phyloP scores from a whole-genome alignment of 2,113 vertebrate species.

The Rhinoderma darwinii region DNA sequence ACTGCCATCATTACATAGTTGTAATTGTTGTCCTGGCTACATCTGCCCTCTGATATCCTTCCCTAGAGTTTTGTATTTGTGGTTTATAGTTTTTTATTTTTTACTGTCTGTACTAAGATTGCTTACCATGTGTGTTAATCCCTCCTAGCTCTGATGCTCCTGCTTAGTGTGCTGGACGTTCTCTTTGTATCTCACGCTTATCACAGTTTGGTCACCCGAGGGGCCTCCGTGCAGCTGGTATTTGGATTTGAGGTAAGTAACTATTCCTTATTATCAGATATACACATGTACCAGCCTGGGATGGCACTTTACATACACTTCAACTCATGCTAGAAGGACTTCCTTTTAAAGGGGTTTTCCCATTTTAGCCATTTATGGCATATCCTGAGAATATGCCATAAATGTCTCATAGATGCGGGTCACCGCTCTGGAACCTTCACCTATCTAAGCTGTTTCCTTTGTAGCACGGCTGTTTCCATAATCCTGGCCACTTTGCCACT shows the following conservation, averaged over 20 bases:
- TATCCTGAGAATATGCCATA: too few species aligned
- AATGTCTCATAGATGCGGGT: too few species aligned
- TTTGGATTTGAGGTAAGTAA: conserved; percentile 91
- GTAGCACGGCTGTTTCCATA: too few species aligned
- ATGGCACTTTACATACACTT: too few species aligned
- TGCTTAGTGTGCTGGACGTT: conserved; percentile 87
- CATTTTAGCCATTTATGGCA: too few species aligned
- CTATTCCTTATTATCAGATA: neutral
- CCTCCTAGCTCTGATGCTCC: conserved; percentile 81
- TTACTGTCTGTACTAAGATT: neutral
- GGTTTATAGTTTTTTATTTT: neutral
- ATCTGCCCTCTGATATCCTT: neutral
- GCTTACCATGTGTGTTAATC: neutral
- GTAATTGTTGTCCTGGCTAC: neutral
- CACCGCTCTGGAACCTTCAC: too few species aligned
- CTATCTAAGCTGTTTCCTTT: too few species aligned
- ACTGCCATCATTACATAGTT: neutral
- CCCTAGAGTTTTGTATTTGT: neutral
- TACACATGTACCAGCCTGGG: neutral
- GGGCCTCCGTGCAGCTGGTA: conserved; percentile 94
- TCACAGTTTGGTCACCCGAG: conserved; percentile 92
- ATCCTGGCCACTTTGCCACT: too few species aligned
- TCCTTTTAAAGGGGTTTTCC: too few species aligned
- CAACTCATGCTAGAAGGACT: too few species aligned
- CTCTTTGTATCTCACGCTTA: conserved; percentile 93